These are phyloP conservation scores for Pipistrellus nathusii DNA, from an alignment of 2,797 vertebrate genomes.

Conservation along the genomic window DNA sequence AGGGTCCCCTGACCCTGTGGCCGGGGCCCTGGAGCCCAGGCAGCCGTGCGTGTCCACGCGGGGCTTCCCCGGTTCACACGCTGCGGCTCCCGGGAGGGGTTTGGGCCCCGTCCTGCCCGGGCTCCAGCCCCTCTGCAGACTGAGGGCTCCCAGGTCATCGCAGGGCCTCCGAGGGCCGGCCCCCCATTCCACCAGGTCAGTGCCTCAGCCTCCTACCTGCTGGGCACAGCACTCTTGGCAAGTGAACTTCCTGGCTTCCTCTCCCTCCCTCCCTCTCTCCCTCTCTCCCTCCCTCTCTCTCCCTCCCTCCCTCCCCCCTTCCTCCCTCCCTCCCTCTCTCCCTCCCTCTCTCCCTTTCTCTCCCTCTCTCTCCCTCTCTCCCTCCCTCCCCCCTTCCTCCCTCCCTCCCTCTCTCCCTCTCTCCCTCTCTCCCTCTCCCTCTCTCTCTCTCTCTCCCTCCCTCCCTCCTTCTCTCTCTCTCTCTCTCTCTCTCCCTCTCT, in stretches of 20 bases:
- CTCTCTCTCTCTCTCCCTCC: too few species aligned
- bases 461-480: too few species aligned
- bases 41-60: neutral
- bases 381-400: too few species aligned
- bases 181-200: neutral
- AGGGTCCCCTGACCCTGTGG: neutral
- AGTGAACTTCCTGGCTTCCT: neutral
- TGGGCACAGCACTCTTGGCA: neutral
- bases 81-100: neutral
- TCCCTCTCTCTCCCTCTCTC: too few species aligned
- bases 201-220: neutral
- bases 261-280: neutral
- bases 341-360: accelerated
- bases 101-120: neutral
- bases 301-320: too few species aligned
- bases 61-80: neutral
- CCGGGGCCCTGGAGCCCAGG: neutral
- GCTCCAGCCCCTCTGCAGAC: neutral
- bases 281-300: neutral
- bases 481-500: too few species aligned
- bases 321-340: too few species aligned
- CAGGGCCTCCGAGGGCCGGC: neutral
- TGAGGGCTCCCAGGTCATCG: neutral
- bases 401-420: too few species aligned
- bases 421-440: too few species aligned